Evolutionary conservation across 1,140 invertebrate genomes (phyloP).

Genomic region (Ladona fulva): DNA sequence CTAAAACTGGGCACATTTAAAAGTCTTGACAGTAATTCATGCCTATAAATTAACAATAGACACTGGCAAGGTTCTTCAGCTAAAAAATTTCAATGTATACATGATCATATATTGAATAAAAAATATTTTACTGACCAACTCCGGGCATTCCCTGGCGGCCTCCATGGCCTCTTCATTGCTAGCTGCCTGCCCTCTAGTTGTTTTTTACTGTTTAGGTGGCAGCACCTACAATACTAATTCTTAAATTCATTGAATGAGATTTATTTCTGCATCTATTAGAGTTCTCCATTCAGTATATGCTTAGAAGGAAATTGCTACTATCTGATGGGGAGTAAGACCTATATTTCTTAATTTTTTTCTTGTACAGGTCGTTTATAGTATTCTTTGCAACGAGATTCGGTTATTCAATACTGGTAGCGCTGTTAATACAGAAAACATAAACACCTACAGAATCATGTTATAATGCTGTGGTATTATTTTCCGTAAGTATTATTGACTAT

Average conservation of each 20-base stretch:
- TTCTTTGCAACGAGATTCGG: neutral
- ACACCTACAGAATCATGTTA: neutral
- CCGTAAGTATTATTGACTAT: neutral
- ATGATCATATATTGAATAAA: neutral
- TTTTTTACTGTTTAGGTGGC: neutral
- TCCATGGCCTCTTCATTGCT: constrained; percentile 3
- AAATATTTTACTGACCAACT: neutral
- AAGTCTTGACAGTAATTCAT: too few relatives aligned
- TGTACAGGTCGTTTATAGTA: too few relatives aligned
- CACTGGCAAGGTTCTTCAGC: too few relatives aligned
- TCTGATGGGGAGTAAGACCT: too few relatives aligned
- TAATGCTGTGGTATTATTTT: neutral
- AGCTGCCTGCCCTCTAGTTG: neutral
- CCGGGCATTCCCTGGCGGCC: neutral
- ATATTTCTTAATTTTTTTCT: too few relatives aligned
- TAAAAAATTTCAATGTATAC: too few relatives aligned
- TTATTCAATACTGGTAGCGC: neutral
- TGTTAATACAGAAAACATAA: neutral
- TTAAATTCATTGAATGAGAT: too few relatives aligned
- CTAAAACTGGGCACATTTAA: too few relatives aligned
- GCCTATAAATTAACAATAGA: too few relatives aligned
- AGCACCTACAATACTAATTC: neutral
- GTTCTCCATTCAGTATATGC: too few relatives aligned
- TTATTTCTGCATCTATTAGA: too few relatives aligned
- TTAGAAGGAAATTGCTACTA: too few relatives aligned